Evolutionary conservation across 2,797 vertebrate species (phyloP), one percentile per base, ranked within the genome.

Genomic region (Gila robusta): DNA sequence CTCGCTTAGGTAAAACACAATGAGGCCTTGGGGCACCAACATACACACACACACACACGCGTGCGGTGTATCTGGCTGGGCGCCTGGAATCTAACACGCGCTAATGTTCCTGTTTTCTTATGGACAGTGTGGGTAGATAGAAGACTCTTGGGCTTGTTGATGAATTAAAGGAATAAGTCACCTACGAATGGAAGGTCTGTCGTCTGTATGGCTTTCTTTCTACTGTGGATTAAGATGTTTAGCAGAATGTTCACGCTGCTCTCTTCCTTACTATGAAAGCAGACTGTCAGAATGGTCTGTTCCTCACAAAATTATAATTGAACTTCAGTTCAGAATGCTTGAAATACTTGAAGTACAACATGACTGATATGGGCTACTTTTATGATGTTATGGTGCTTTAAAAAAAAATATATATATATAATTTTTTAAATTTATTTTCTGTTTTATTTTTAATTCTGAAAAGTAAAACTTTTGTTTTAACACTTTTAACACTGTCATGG

Each of bases 1-100:
- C 28, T 39, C n/a, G 19, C 23, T 82, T 82, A 44, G 52, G 69
- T 21, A 72, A 37, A 83, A 83, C 71, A 66, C 82, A 74, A 83
- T 76, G 72, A 76, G 72, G 71, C 82, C 82, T 83, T 16, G 4
- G 82, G 71, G n/a, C 16, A 0, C 47, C 56, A 41, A 64, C 37
- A 64, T 16, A 79, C 54, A 78, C 74, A 56, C 69, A 14, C n/a
- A 32, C 28, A 32, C 28, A 32, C 28, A 23, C 47, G n/a, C n/a
- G n/a, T 28, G 17, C 41, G 2, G 12, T 4, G 35, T 28, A 28
- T 72, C 52, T 73, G 70, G 69, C 69, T 5, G 5, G 54, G 0
- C 2, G 70, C 70, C 70, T 72, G 54, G 81, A 73, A 14, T 59
- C 47, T 37, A 19, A 41, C 32, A 71, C 4, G 56, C 47, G 26